Conservation (phyloP, 1,140 invertebrate species). For the Cheumatopsyche charites region DNA sequence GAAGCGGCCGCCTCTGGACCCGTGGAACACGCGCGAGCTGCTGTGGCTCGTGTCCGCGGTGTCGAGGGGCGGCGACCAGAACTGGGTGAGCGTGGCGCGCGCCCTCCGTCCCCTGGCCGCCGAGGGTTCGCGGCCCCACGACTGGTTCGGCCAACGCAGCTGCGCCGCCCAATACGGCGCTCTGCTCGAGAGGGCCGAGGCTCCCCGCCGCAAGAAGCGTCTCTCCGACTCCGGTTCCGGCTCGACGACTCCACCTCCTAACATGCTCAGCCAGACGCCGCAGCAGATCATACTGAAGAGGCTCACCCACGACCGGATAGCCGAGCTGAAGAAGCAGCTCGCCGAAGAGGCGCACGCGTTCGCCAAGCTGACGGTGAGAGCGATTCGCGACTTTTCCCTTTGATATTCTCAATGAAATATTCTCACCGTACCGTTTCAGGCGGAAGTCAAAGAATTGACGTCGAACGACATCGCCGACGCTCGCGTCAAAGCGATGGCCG, state of each 20-base stretch:
- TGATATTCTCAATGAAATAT: too few species aligned
- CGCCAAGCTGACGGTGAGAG: conserved; percentile 67
- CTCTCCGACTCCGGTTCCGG: conserved; percentile 62
- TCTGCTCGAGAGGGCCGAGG: conserved; percentile 83
- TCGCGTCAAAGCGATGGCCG: conserved; percentile 73
- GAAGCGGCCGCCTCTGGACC: conserved; percentile 76
- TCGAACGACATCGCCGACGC: conserved; percentile 67
- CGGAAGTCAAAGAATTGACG: conserved; percentile 58
- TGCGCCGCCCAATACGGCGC: conserved; percentile 89
- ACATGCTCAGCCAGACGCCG: conserved; percentile 68
- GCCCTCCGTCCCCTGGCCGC: conserved; percentile 76
- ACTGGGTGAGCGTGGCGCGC: conserved; percentile 91
- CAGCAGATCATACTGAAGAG: conserved; percentile 80
- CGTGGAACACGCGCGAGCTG: conserved; percentile 85
- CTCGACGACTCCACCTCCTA: neutral
- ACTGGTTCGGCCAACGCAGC: conserved; percentile 92
- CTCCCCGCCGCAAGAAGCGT: conserved; percentile 85
- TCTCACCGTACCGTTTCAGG: conserved; percentile 39
- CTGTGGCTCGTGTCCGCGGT: conserved; percentile 87
- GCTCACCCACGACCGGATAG: conserved; percentile 77
- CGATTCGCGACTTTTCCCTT: neutral
- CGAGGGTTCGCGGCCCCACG: conserved; percentile 70
- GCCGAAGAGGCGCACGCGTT: conserved; percentile 74
- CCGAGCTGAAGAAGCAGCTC: conserved; percentile 76
- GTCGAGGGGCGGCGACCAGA: conserved; percentile 87